A percentile compares a stretch with the other conserved stretches of the same genome.
Conservation (phyloP, 2,888 invertebrate species). For the Phaedon cochleariae region DNA sequence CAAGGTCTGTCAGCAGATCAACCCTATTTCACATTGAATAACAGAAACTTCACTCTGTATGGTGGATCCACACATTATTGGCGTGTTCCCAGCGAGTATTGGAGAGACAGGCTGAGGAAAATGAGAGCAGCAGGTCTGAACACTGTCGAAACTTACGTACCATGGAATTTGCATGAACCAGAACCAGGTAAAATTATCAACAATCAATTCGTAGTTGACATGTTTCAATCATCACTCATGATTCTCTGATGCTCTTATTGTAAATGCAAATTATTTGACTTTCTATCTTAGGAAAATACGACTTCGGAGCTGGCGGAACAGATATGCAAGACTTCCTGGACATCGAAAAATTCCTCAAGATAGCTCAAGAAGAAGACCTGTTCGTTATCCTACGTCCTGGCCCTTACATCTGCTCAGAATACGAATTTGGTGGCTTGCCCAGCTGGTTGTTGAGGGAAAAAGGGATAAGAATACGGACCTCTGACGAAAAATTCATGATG, state of each 20-base stretch:
- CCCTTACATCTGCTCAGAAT: conserved; percentile 92
- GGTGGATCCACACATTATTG: conserved; percentile 83
- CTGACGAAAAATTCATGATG: conserved; percentile 55
- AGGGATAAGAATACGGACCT: conserved; percentile 61
- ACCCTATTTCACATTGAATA: conserved; percentile 60
- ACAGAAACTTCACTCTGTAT: conserved; percentile 59
- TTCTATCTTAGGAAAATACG: conserved; percentile 67
- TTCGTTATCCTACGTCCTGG: conserved; percentile 85
- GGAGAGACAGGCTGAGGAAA: conserved; percentile 81
- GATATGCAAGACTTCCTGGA: conserved; percentile 64
- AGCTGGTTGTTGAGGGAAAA: conserved; percentile 59
- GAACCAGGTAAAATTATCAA: conserved; percentile 34
- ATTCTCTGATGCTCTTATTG: too few relatives aligned
- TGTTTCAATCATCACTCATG: too few relatives aligned
- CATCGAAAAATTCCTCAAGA: conserved; percentile 72
- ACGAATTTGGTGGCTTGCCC: conserved; percentile 69
- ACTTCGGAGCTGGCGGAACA: conserved; percentile 73
- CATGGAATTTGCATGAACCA: conserved; percentile 60
- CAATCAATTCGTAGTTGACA: too few relatives aligned
- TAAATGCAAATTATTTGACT: too few relatives aligned
- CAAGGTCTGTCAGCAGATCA: conserved; percentile 50
- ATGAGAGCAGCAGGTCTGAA: conserved; percentile 86
- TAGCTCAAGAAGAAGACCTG: conserved; percentile 73
- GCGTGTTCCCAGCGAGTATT: conserved; percentile 78
- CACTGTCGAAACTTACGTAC: conserved; percentile 83